Conservation (phyloP, 2,797 vertebrate genomes). For the Euthynnus affinis region DNA sequence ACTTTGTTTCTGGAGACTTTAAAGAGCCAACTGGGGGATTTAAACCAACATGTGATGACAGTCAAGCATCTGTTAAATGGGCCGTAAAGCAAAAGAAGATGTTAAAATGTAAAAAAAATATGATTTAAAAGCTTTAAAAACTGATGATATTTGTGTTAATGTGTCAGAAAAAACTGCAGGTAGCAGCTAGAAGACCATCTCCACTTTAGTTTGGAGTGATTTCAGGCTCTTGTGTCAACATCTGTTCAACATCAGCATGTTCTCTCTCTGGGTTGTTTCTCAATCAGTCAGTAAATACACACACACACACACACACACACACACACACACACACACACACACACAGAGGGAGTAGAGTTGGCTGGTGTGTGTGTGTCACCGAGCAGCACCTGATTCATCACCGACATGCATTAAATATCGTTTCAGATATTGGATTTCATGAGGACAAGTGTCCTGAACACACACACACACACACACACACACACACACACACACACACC, state of each 20-base stretch:
- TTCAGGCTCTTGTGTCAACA: slow-evolving; percentile 33
- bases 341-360: too few species aligned
- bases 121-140: not conserved
- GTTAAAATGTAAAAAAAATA: not conserved
- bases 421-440: too few species aligned
- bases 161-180: not conserved
- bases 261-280: not conserved
- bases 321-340: too few species aligned
- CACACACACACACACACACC: not conserved
- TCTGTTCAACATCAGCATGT: slow-evolving; percentile 60
- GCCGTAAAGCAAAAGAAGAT: not conserved
- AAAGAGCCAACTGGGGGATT: too few species aligned
- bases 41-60: not conserved
- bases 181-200: not conserved
- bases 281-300: too few species aligned
- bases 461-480: not conserved
- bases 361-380: too few species aligned
- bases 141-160: too few species aligned
- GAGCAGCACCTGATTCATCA: too few species aligned
- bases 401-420: too few species aligned
- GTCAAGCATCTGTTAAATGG: not conserved
- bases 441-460: too few species aligned
- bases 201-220: slow-evolving; percentile 29
- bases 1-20: not conserved
- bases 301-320: too few species aligned